Percentiles rank a stretch among this genome's conserved stretches.
phyloP scores from a whole-genome alignment of 2,888 invertebrate genomes.

The Myathropa florea region DNA sequence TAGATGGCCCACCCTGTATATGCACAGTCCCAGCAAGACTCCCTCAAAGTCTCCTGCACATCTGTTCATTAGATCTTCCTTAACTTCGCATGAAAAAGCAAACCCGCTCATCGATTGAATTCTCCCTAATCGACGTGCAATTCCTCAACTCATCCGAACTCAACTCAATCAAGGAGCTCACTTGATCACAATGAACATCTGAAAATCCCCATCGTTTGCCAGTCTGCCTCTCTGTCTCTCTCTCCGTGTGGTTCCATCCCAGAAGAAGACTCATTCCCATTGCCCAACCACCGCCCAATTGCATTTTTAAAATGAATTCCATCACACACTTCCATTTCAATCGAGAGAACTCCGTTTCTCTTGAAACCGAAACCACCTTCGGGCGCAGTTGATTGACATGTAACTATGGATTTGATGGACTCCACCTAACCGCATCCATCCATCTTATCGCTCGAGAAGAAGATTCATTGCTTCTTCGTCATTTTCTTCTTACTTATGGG shows the following conservation, averaged over 20 bases:
- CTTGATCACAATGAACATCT: background rate
- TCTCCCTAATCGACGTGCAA: background rate
- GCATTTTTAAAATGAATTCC: conserved; percentile 51
- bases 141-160: background rate
- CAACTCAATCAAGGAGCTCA: background rate
- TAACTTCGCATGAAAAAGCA: background rate
- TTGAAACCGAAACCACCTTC: conserved; percentile 2
- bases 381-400: conserved; percentile 59
- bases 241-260: no score
- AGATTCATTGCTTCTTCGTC: conserved; percentile 63
- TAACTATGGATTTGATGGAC: conserved; percentile 66
- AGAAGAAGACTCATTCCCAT: background rate
- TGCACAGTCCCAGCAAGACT: no score
- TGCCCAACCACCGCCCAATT: background rate
- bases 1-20: no score
- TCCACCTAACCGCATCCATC: conserved; percentile 49
- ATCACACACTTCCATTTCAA: conserved; percentile 42
- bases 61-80: no score
- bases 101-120: background rate
- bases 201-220: background rate
- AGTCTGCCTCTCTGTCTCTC: no score
- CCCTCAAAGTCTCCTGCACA: no score
- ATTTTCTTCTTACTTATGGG: conserved; percentile 40
- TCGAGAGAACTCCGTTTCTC: background rate
- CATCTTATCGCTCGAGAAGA: conserved; percentile 41